Base-by-base conservation (phyloP, 2,113 vertebrate species). In the Rhombomys opimus region DNA sequence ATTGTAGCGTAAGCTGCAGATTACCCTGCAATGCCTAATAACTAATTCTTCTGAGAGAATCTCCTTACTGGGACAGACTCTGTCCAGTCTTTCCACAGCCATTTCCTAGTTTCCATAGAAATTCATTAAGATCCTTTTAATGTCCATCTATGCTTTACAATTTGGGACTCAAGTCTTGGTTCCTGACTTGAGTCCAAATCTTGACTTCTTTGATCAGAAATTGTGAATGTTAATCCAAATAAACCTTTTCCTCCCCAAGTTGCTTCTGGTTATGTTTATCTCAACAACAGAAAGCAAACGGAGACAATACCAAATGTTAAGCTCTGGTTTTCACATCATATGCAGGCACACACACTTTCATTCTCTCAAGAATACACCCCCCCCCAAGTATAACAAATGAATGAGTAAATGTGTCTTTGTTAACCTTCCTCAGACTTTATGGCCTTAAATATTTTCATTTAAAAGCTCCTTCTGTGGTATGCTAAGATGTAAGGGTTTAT, bases 401-500 rank as follows among this genome's bases (percentile, higher is more conserved):
- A 87, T 54, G 41, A 25, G 4, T n/a, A 38, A 93, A 68, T 7
- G 63, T 81, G 59, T 15, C 57, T 95, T 50, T 84, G 50, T 72
- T 96, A 22, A 76, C 76, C 20, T 78, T 82, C 68, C 11, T 76
- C 20, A 54, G 67, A 89, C 85, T 52, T 52, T 52, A n/a, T 61
- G 89, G 15, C 25, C 85, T 82, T 91, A 95, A 92, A 41, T 89
- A 59, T 1, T 7, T 82, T 75, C 54, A 75, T 38, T 95, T 93
- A 76, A 94, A 94, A 95, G 11, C 82, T 68, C 12, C 61, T 38
- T 72, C 68, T 89, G 25, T 35, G 50, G 13, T 89, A 89, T 63
- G 50, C 70, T 92, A 93, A 89, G 80, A 89, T 41, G 32, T 97
- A 93, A 90, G 35, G 8, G 50, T 77, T 72, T 96, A 93, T 92